A percentile compares a stretch with the other conserved stretches of the same genome.
phyloP scores from a whole-genome alignment of 2,797 vertebrate species.

The Petrocephalus schoutedeni region DNA sequence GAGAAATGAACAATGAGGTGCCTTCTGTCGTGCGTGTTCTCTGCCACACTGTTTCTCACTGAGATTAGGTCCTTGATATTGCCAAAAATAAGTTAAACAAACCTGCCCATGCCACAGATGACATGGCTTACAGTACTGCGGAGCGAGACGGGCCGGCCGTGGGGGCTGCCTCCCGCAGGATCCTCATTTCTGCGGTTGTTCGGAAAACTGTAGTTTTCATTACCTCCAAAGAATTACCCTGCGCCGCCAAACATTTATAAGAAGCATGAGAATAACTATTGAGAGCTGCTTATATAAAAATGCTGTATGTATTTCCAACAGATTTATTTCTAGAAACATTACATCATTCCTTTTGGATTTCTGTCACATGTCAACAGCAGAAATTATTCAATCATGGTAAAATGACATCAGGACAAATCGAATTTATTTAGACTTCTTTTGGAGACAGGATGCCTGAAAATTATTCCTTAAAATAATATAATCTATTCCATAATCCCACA shows the following conservation, averaged over 20 bases:
- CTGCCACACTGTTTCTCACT: not conserved
- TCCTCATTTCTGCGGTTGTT: not conserved
- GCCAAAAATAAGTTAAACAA: not conserved
- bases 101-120: not conserved
- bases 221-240: not conserved
- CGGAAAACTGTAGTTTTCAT: conserved; percentile 4
- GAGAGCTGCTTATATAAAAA: not conserved
- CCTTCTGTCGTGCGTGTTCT: not conserved
- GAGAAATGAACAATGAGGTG: not conserved
- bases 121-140: not conserved
- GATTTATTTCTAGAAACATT: not conserved
- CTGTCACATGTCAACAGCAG: not conserved
- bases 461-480: not conserved
- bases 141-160: not conserved
- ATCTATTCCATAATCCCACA: not conserved
- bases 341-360: not conserved
- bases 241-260: not conserved
- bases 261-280: not conserved
- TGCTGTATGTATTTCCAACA: no score
- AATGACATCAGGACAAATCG: not conserved
- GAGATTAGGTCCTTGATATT: not conserved
- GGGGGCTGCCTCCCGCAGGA: not conserved
- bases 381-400: not conserved
- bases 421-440: not conserved
- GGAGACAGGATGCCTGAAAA: not conserved